Percentiles rank a stretch among this genome's conserved stretches.
phyloP scores from a whole-genome alignment of 2,113 vertebrate species.

The Salvelinus sp. region DNA sequence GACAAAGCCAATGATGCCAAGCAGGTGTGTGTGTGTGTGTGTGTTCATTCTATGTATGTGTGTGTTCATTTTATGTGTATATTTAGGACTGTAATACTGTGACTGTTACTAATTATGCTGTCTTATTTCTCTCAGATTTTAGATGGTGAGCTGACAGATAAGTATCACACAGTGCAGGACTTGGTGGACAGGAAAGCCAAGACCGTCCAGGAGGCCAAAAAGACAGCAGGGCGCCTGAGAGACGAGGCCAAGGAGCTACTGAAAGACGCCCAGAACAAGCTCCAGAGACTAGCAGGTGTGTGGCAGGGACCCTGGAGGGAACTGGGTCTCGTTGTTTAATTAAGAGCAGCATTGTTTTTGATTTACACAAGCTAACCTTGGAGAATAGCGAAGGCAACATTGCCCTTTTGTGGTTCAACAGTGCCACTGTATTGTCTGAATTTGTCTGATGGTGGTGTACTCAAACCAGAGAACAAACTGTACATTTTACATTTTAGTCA shows the following conservation, averaged over 20 bases:
- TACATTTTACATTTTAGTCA: too few species aligned
- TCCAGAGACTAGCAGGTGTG: constrained; percentile 86
- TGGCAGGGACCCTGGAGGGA: neutral
- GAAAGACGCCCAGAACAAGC: constrained; percentile 83
- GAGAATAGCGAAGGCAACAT: neutral
- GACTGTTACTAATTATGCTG: neutral
- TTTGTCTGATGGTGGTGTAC: neutral
- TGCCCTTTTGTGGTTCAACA: neutral
- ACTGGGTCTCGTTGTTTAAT: neutral
- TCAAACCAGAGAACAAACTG: neutral
- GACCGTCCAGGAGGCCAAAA: constrained; percentile 80
- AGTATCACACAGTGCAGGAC: constrained; percentile 84
- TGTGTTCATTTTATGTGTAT: neutral
- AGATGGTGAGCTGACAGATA: constrained; percentile 84
- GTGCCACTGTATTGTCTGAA: neutral
- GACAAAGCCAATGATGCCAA: constrained; percentile 89
- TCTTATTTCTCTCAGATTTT: constrained; percentile 75
- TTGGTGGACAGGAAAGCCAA: constrained; percentile 85
- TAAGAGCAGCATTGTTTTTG: neutral
- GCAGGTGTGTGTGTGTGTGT: constrained; percentile 71
- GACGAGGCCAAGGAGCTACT: constrained; percentile 86
- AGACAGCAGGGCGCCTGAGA: constrained; percentile 82
- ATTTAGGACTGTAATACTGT: neutral
- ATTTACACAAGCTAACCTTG: neutral
- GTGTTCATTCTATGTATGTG: neutral